These are phyloP conservation scores for Dicranocentrus wangi DNA, from an alignment of 2,888 invertebrate genomes.

Conservation along the genomic window DNA sequence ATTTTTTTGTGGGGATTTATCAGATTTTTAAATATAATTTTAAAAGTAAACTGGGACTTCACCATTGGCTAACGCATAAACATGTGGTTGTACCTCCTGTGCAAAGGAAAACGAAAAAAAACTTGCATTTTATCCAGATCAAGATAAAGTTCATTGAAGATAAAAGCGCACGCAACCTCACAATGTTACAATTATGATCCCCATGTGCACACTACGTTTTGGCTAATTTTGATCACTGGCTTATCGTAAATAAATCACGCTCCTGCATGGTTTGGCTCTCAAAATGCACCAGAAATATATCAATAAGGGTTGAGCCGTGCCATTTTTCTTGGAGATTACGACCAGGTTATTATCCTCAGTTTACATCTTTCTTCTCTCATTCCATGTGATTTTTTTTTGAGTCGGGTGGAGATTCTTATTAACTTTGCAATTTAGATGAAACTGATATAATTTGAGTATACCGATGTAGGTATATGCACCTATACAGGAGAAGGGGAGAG, in stretches of 20 bases:
- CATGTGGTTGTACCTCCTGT: no score
- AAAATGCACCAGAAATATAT: not conserved
- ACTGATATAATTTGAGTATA: slow-evolving; percentile 12
- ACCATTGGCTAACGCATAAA: no score
- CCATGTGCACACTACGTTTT: not conserved
- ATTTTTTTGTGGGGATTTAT: no score
- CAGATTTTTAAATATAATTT: no score
- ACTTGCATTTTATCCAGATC: no score
- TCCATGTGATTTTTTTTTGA: slow-evolving; percentile 16
- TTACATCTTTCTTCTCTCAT: slow-evolving; percentile 10
- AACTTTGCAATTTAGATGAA: slow-evolving; percentile 48
- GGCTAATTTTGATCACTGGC: not conserved
- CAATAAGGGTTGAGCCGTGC: not conserved
- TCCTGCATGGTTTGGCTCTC: no score
- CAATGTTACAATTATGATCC: not conserved
- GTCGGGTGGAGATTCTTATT: slow-evolving; percentile 54
- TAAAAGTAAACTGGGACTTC: no score
- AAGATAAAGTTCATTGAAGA: slow-evolving; percentile 3
- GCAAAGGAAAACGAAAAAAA: no score
- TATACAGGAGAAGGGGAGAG: slow-evolving; percentile 17
- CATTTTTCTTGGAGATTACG: slow-evolving; percentile 18
- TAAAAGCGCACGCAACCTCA: not conserved
- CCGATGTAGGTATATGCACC: not conserved
- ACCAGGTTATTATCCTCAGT: slow-evolving; percentile 54
- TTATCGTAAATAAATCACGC: not conserved